Percentiles rank a stretch among this genome's conserved stretches.
These are phyloP conservation scores for Parambassis ranga DNA, from an alignment of 2,797 vertebrate species.

Conservation along the genomic window DNA sequence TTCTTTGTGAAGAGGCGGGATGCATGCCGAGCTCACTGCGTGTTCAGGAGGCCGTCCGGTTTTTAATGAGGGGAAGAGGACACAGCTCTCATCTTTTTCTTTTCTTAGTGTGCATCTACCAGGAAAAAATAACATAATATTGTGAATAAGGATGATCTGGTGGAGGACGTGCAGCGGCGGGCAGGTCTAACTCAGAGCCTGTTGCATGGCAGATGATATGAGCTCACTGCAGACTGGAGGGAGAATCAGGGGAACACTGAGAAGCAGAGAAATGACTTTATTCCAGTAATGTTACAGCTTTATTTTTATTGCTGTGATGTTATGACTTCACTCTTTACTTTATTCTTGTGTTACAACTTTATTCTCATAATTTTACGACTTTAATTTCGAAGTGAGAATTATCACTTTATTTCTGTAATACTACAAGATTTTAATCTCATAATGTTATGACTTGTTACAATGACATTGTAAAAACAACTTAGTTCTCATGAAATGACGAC, in stretches of 20 bases:
- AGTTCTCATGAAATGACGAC: too few relatives aligned
- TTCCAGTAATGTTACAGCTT: too few relatives aligned
- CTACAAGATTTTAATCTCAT: too few relatives aligned
- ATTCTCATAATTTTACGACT: too few relatives aligned
- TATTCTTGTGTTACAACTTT: too few relatives aligned
- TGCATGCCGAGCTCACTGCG: slow-evolving; percentile 13
- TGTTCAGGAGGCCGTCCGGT: slow-evolving; percentile 26
- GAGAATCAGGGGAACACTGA: neutral
- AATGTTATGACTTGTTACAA: too few relatives aligned
- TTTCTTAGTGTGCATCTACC: slow-evolving; percentile 49
- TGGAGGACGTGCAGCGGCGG: slow-evolving; percentile 44
- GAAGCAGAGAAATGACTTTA: too few relatives aligned
- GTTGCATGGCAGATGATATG: slow-evolving; percentile 54
- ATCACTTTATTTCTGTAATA: too few relatives aligned
- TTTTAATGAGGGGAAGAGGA: slow-evolving; percentile 62
- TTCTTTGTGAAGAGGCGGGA: slow-evolving; percentile 18
- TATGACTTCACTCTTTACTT: too few relatives aligned
- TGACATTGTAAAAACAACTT: too few relatives aligned
- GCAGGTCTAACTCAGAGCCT: slow-evolving; percentile 43
- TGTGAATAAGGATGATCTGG: slow-evolving; percentile 53
- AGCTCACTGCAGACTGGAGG: slow-evolving; percentile 4
- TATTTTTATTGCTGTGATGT: too few relatives aligned
- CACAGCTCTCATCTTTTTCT: slow-evolving; percentile 52
- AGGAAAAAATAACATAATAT: slow-evolving; percentile 2
- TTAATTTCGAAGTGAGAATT: too few relatives aligned